phyloP scores from a whole-genome alignment of 2,797 vertebrate genomes.

The Pantherophis vulpinus region DNA sequence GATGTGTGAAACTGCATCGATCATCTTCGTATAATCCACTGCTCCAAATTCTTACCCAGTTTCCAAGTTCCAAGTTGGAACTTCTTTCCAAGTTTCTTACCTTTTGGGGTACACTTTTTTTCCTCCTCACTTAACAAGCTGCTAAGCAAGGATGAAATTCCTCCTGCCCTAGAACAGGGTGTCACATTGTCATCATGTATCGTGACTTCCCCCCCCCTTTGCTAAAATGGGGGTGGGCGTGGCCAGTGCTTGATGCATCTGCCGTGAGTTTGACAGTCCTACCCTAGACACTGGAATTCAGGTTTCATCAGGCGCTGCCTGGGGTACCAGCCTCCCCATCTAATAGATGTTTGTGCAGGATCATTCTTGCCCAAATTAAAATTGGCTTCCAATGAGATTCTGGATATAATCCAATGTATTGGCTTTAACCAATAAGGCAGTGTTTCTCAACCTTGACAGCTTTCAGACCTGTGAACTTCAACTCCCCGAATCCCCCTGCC shows the following conservation, averaged over 20 bases:
- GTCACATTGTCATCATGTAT: too few relatives aligned
- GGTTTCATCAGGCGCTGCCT: background rate
- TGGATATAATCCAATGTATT: background rate
- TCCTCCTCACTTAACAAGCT: background rate
- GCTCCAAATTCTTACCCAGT: too few relatives aligned
- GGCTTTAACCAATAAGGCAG: background rate
- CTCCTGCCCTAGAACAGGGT: background rate
- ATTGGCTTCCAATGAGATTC: background rate
- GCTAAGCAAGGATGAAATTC: background rate
- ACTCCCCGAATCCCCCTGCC: background rate
- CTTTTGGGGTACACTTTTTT: background rate
- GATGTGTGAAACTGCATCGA: background rate
- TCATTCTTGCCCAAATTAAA: background rate
- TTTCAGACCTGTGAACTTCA: background rate
- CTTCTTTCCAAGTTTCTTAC: background rate
- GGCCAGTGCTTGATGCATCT: too few relatives aligned
- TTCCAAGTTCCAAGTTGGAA: too few relatives aligned
- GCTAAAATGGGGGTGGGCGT: too few relatives aligned
- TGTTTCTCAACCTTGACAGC: too few relatives aligned
- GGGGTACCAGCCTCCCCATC: background rate
- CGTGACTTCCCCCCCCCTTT: rapidly evolving
- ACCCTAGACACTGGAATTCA: background rate
- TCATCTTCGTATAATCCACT: too few relatives aligned
- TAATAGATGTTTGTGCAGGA: background rate
- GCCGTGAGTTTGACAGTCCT: too few relatives aligned